Percentiles rank a stretch among this genome's conserved stretches.
Conservation (phyloP, 2,797 vertebrate genomes). For the Galagoides demidoff region DNA sequence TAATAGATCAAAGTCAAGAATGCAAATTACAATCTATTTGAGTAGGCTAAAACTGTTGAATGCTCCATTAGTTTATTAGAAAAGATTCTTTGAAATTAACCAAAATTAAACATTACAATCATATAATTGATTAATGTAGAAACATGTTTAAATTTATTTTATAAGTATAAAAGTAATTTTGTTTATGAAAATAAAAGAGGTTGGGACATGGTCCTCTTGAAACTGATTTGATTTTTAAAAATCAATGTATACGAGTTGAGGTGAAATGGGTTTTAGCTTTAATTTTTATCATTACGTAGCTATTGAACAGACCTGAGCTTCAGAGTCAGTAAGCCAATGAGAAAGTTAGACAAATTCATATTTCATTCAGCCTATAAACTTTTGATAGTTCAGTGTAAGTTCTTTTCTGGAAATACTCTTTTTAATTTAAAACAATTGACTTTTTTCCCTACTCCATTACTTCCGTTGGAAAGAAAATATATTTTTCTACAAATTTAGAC, state of each 20-base stretch:
- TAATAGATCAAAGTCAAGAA: neutral
- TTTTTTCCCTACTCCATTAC: neutral
- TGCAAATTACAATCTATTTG: neutral
- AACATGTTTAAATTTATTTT: neutral
- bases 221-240: neutral
- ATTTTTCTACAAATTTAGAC: neutral
- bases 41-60: neutral
- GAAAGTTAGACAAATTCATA: slow-evolving; percentile 13
- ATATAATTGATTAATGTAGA: neutral
- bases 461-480: neutral
- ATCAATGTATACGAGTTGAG: neutral
- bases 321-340: neutral
- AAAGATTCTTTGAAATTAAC: neutral
- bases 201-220: neutral
- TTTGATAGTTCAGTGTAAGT: slow-evolving; percentile 33
- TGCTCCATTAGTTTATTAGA: neutral
- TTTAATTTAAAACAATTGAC: neutral
- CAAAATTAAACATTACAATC: neutral
- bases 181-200: neutral
- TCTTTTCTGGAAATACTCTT: neutral
- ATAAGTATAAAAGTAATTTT: neutral
- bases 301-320: neutral
- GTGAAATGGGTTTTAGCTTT: neutral
- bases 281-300: neutral
- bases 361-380: neutral